These are phyloP conservation scores for Tetanocera ferruginea DNA, from an alignment of 2,888 invertebrate species.

Conservation along the genomic window DNA sequence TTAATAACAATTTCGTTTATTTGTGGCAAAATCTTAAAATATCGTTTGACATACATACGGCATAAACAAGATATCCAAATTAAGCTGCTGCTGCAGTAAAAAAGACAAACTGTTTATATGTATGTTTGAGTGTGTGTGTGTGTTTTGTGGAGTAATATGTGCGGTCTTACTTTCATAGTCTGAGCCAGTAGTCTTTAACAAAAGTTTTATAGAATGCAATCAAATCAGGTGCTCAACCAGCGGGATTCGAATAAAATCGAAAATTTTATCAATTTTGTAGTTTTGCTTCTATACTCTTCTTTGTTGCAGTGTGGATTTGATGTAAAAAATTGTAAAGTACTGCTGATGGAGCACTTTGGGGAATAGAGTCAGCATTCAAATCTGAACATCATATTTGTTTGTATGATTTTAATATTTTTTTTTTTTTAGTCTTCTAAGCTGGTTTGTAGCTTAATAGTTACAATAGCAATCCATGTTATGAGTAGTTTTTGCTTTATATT, in stretches of 20 bases:
- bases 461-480: too few relatives aligned
- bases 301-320: too few relatives aligned
- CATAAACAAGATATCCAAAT: conserved; percentile 3
- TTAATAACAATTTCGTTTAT: conserved; percentile 20
- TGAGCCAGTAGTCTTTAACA: neutral
- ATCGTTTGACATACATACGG: conserved; percentile 1
- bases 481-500: too few relatives aligned
- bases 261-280: conserved; percentile 22
- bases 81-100: neutral
- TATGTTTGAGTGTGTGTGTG: neutral
- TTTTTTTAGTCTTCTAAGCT: too few relatives aligned
- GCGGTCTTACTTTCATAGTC: neutral
- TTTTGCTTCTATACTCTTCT: neutral
- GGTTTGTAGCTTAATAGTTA: too few relatives aligned
- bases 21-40: conserved; percentile 4
- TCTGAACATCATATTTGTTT: too few relatives aligned
- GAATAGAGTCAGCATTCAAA: too few relatives aligned
- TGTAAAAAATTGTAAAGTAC: too few relatives aligned
- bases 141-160: neutral
- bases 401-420: too few relatives aligned
- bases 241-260: conserved; percentile 23
- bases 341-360: too few relatives aligned
- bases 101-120: neutral
- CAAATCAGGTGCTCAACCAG: conserved; percentile 26
- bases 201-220: conserved; percentile 33